Percentiles rank a stretch among this genome's conserved stretches.
phyloP scores from a whole-genome alignment of 1,140 invertebrate species.

The Pogonognathellus flavescens region DNA sequence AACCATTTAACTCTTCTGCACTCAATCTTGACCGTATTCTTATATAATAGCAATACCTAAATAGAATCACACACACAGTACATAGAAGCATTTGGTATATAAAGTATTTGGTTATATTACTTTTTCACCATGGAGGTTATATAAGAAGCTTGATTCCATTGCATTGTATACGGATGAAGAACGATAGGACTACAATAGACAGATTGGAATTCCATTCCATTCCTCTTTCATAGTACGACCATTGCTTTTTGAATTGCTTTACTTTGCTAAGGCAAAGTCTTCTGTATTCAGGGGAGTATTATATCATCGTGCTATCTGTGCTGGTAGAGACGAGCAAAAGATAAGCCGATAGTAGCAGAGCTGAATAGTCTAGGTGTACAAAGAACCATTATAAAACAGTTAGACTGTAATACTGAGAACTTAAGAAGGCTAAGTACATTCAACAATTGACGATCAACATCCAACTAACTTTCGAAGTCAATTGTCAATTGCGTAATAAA shows the following conservation, averaged over 20 bases:
- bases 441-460: conserved; percentile 44
- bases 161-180: conserved; percentile 6
- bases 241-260: neutral
- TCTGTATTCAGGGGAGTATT: neutral
- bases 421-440: conserved; percentile 38
- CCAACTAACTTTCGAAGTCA: conserved; percentile 35
- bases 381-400: neutral
- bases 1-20: neutral
- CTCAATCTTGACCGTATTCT: neutral
- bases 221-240: neutral
- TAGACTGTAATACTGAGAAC: conserved; percentile 30
- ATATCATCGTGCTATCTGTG: neutral
- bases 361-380: neutral
- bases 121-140: neutral
- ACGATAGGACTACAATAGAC: conserved; percentile 2
- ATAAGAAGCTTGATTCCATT: neutral
- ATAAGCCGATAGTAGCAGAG: neutral
- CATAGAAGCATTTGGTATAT: too few species aligned
- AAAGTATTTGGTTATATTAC: too few species aligned
- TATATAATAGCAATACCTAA: conserved; percentile 18
- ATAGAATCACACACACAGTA: neutral
- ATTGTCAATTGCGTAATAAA: conserved; percentile 45
- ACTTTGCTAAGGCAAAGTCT: too few species aligned
- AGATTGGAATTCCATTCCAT: conserved; percentile 36
- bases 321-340: conserved; percentile 15